Percentiles rank a stretch among this genome's conserved stretches.
Evolutionary conservation across 1,140 invertebrate genomes (phyloP).

Genomic region (Procambarus clarkii): DNA sequence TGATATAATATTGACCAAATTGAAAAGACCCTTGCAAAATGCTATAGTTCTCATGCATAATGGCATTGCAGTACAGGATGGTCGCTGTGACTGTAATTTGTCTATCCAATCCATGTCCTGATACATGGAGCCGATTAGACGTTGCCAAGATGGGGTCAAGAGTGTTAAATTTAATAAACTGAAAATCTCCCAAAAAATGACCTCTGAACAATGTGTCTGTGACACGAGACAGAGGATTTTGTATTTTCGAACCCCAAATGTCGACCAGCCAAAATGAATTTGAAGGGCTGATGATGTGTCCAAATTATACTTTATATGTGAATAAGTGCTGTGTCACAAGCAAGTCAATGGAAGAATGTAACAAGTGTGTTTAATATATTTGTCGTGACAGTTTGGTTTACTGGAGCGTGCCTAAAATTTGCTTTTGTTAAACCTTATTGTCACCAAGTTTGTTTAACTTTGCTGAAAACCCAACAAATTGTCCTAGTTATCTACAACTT

Average conservation of each 20-base stretch:
- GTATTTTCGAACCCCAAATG: conserved; percentile 1
- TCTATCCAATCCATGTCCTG: conserved; percentile 46
- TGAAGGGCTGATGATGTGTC: conserved; percentile 46
- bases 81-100: not conserved
- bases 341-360: conserved; percentile 47
- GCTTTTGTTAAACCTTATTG: conserved; percentile 34
- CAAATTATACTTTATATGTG: conserved; percentile 10
- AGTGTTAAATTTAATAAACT: conserved; percentile 19
- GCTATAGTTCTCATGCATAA: not conserved
- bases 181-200: conserved; percentile 4
- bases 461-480: conserved; percentile 35
- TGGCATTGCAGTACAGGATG: not conserved
- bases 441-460: conserved; percentile 42
- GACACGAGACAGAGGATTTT: conserved; percentile 11
- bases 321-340: conserved; percentile 25
- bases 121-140: conserved; percentile 31
- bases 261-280: conserved; percentile 40
- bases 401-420: conserved; percentile 36
- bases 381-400: conserved; percentile 26
- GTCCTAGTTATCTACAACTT: conserved; percentile 19
- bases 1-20: not conserved
- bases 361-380: conserved; percentile 18
- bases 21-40: not conserved
- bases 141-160: conserved; percentile 29
- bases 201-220: conserved; percentile 26